A percentile compares a stretch with the other conserved stretches of the same genome.
Conservation (phyloP, 1,140 invertebrate genomes). For the Drosophila nasuta region DNA sequence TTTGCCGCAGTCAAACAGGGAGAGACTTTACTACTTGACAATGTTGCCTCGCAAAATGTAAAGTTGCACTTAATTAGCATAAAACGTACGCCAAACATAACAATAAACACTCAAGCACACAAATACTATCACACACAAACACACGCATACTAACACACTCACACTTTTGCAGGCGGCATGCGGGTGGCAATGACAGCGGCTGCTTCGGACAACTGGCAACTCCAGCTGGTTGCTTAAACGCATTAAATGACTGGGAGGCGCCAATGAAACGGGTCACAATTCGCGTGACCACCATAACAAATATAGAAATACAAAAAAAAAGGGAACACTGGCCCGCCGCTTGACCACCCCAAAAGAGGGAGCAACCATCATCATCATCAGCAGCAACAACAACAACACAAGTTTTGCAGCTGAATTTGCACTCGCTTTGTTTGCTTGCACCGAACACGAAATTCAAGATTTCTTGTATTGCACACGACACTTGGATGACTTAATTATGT, state of each 20-base stretch:
- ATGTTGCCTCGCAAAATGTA: conserved; percentile 35
- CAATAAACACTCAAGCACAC: conserved; percentile 20
- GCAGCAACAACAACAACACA: conserved; percentile 37
- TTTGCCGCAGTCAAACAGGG: conserved; percentile 2
- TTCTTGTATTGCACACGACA: conserved; percentile 30
- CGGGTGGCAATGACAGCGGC: conserved; percentile 29
- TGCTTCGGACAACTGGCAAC: conserved; percentile 4
- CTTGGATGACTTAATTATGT: conserved; percentile 51
- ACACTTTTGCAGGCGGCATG: conserved; percentile 38
- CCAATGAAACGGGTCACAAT: conserved; percentile 59
- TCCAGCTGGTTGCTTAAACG: conserved; percentile 45
- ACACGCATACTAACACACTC: conserved; percentile 23
- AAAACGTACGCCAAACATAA: conserved; percentile 54
- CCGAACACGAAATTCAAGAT: conserved; percentile 1
- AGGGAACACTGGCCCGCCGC: conserved; percentile 18
- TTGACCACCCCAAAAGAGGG: conserved; percentile 49
- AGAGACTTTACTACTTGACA: not conserved
- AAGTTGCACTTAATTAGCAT: conserved; percentile 81
- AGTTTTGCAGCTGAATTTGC: conserved; percentile 68
- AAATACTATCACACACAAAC: conserved; percentile 24
- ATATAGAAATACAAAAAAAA: conserved; percentile 26
- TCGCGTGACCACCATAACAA: conserved; percentile 71
- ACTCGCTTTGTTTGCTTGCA: conserved; percentile 46
- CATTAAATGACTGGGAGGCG: conserved; percentile 36
- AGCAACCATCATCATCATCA: conserved; percentile 40